Base-by-base conservation (phyloP, 2,797 vertebrate genomes). In the Anas bahamensis region DNA sequence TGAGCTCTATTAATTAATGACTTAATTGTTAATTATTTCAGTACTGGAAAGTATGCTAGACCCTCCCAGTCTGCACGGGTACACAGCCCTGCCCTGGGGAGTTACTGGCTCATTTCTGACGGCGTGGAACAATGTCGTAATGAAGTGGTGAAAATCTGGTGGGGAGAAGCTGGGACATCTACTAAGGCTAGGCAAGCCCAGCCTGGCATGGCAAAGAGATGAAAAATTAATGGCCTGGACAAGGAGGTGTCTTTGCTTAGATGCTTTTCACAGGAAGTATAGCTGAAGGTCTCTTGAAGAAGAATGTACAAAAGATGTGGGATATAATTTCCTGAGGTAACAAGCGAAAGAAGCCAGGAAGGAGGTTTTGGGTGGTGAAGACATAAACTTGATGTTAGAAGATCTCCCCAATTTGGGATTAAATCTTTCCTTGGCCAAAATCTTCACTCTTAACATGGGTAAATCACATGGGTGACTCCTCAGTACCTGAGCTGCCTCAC, bases 1-100 rank as follows among this genome's bases (percentile, higher is more conserved):
- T 24, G 21, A 16, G 10, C 85, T 63, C 33, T 88, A 88, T 88
- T 95, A 90, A 95, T 94, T 94, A 94, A 88, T 28, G 64, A 75
- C 46, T 93, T 87, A 81, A 81, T 61, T 86, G 37, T 50, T 92
- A 92, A 94, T 93, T 95, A 94, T 94, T 92, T 84, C 60, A 88
- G 63, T 41, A 92, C 73, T 75, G 86, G 52, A 75, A 96, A 95
- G 31, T 86, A 74, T 89, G 56, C 41, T 93, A 90, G 70, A 81
- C 76, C 59, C 23, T 95, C 74, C 82, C 79, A 85, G 76, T 78
- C 70, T 83, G 56, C 9, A 23, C 82, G 63, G 79, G 88, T 92
- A 70, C 16, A 31, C 76, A 90, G 70, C 93, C 87, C 71, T 92
- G 85, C 92, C 94, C 93, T 57, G 71, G 46, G 85, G 90, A 91